These are phyloP conservation scores for Alentia gelatinosa DNA, from an alignment of 2,888 invertebrate genomes.

Conservation along the genomic window DNA sequence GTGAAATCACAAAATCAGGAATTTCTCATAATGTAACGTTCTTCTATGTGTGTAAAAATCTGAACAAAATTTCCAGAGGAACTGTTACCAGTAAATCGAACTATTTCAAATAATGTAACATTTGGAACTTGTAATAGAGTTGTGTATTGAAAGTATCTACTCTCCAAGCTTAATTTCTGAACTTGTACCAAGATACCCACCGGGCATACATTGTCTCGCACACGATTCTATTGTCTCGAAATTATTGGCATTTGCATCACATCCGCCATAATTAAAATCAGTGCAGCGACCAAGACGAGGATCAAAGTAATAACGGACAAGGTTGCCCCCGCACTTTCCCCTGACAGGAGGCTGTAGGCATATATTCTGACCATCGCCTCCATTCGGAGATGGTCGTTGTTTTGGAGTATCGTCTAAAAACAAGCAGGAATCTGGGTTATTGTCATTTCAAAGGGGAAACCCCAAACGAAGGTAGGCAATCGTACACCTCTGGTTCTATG, in stretches of 20 bases:
- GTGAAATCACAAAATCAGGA: not conserved
- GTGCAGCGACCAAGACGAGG: not conserved
- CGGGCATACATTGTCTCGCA: not conserved
- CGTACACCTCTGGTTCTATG: too few species aligned
- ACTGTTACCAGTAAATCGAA: too few species aligned
- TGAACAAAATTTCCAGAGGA: too few species aligned
- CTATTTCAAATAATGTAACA: too few species aligned
- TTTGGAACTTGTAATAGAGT: too few species aligned
- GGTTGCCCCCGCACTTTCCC: not conserved
- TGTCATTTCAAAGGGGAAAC: too few species aligned
- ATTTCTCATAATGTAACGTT: too few species aligned
- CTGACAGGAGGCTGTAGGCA: not conserved
- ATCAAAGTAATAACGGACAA: conserved; percentile 22
- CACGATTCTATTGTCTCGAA: conserved; percentile 8
- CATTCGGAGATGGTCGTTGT: not conserved
- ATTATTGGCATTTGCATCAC: conserved; percentile 25
- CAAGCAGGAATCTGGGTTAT: not conserved
- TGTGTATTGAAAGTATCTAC: too few species aligned
- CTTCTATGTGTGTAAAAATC: too few species aligned
- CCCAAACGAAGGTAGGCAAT: too few species aligned
- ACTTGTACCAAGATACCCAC: not conserved
- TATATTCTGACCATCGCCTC: not conserved
- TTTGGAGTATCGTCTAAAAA: not conserved
- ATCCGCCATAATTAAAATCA: conserved; percentile 22
- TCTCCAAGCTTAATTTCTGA: too few species aligned